Conservation (phyloP, 2,113 vertebrate species). For the Cromileptes altivelis region DNA sequence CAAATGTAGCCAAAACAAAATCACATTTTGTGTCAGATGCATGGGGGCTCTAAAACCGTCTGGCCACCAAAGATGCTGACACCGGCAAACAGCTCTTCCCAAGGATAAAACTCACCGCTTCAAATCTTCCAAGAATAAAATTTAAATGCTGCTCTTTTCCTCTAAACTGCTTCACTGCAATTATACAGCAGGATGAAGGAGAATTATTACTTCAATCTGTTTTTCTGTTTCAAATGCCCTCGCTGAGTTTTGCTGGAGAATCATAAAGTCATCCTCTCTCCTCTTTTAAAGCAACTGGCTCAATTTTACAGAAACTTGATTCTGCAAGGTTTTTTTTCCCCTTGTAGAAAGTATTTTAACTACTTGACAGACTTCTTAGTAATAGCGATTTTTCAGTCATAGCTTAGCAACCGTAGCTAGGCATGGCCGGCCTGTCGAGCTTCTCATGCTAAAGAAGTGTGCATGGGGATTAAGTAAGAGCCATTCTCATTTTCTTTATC, state of each 20-base stretch:
- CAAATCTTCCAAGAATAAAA: slow-evolving; percentile 37
- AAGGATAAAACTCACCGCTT: slow-evolving; percentile 49
- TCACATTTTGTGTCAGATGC: slow-evolving; percentile 66
- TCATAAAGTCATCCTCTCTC: slow-evolving; percentile 6
- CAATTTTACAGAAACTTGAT: slow-evolving; percentile 25
- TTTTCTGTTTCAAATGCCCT: slow-evolving; percentile 44
- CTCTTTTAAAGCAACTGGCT: slow-evolving; percentile 4
- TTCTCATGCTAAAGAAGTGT: not conserved
- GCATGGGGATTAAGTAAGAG: not conserved
- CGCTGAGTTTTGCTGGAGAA: slow-evolving; percentile 33
- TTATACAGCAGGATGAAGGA: slow-evolving; percentile 32
- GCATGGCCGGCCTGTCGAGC: not conserved
- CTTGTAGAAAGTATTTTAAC: not conserved
- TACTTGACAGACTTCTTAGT: not conserved
- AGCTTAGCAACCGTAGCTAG: not conserved
- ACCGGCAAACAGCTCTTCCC: slow-evolving; percentile 37
- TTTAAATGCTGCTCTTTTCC: slow-evolving; percentile 31
- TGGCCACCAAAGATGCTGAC: slow-evolving; percentile 68
- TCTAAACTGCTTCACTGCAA: slow-evolving; percentile 21
- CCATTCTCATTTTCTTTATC: not conserved
- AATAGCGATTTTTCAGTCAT: not conserved
- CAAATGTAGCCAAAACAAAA: slow-evolving; percentile 76
- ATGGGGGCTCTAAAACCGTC: slow-evolving; percentile 52
- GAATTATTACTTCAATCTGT: slow-evolving; percentile 37
- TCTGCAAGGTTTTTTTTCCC: not conserved